Evolutionary conservation across 2,888 invertebrate genomes (phyloP).

Genomic region (Hirtodrosophila duncani): DNA sequence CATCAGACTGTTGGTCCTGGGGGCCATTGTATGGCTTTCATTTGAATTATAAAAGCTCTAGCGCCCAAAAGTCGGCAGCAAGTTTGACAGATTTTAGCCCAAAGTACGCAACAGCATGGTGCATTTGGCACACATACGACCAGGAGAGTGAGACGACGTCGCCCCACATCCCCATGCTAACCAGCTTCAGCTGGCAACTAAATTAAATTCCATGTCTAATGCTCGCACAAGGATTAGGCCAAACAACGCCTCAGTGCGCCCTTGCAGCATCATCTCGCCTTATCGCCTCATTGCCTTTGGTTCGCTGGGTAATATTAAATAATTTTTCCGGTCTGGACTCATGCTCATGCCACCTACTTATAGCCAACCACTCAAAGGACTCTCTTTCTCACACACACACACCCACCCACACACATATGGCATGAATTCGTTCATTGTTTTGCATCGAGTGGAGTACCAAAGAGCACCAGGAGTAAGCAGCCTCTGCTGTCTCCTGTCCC

Average conservation of each 20-base stretch:
- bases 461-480: background rate
- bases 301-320: constrained; percentile 68
- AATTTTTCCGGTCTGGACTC: constrained; percentile 55
- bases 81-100: constrained; percentile 58
- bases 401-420: constrained; percentile 58
- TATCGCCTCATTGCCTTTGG: constrained; percentile 43
- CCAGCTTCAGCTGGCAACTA: constrained; percentile 48
- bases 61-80: constrained; percentile 48
- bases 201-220: constrained; percentile 76
- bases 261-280: constrained; percentile 29
- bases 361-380: constrained; percentile 29
- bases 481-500: constrained; percentile 30
- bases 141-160: constrained; percentile 2
- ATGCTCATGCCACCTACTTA: too few relatives aligned
- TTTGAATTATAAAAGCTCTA: constrained; percentile 68
- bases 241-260: constrained; percentile 61
- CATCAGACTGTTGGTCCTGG: constrained; percentile 25
- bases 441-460: constrained; percentile 52
- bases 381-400: constrained; percentile 13
- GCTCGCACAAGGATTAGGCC: constrained; percentile 67
- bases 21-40: constrained; percentile 51
- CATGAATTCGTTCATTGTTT: constrained; percentile 67
- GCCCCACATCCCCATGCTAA: background rate
- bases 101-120: constrained; percentile 48
- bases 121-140: constrained; percentile 35